Conservation (phyloP, 1,140 invertebrate genomes). For the Papilio polytes region DNA sequence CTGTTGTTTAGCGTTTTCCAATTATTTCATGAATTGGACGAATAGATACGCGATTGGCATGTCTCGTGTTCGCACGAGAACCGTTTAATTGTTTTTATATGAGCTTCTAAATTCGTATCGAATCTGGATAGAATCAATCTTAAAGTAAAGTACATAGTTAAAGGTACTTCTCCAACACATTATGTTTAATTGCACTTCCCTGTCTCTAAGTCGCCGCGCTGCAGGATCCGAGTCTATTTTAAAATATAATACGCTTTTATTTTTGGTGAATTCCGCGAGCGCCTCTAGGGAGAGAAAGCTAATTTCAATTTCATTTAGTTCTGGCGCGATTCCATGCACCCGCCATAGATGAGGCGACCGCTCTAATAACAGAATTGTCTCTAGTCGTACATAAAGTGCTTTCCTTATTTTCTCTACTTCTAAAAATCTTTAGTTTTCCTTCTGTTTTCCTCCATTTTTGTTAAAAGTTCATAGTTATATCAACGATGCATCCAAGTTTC, state of each 20-base stretch:
- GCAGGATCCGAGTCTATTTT: constrained; percentile 75
- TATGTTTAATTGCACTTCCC: constrained; percentile 56
- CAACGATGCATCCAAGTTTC: not conserved
- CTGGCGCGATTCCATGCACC: constrained; percentile 77
- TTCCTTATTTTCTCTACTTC: not conserved
- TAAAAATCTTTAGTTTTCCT: not conserved
- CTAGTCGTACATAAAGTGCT: not conserved
- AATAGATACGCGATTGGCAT: not conserved
- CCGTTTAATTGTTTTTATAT: not conserved
- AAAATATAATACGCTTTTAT: constrained; percentile 83
- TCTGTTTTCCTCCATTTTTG: not conserved
- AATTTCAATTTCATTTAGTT: constrained; percentile 84
- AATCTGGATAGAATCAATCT: not conserved
- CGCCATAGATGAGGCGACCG: constrained; percentile 56
- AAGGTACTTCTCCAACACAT: constrained; percentile 23
- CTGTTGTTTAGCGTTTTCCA: not conserved
- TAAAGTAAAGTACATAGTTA: constrained; percentile 31
- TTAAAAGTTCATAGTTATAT: not conserved
- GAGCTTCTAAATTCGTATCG: not conserved
- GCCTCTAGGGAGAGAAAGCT: constrained; percentile 80
- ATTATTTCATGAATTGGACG: constrained; percentile 13
- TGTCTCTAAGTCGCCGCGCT: constrained; percentile 50
- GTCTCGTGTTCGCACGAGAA: not conserved
- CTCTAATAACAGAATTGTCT: constrained; percentile 37
- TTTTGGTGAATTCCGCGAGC: constrained; percentile 79